Conservation (phyloP, 2,888 invertebrate species). For the Melikaiella ostensackeni region DNA sequence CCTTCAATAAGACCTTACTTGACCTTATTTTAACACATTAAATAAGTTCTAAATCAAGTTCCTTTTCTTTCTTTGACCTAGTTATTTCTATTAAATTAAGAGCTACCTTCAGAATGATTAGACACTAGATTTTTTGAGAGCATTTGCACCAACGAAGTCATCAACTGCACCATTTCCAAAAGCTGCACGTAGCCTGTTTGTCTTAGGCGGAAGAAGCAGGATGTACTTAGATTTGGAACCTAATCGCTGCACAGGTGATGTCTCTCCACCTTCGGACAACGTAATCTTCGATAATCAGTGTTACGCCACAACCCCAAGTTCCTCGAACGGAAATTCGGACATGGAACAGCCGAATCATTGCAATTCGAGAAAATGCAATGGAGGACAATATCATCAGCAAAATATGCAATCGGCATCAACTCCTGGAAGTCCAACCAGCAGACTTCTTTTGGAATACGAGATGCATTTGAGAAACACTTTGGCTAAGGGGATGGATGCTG, state of each 20-base stretch:
- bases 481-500: slow-evolving; percentile 96
- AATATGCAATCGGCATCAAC: slow-evolving; percentile 78
- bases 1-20: too few species aligned
- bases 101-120: not conserved
- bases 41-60: too few species aligned
- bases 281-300: slow-evolving; percentile 97
- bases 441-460: slow-evolving; percentile 93
- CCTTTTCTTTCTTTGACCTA: not conserved
- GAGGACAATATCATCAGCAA: slow-evolving; percentile 78
- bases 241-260: slow-evolving; percentile 79
- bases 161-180: slow-evolving; percentile 55
- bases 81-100: not conserved
- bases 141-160: slow-evolving; percentile 31
- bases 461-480: slow-evolving; percentile 95
- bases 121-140: not conserved
- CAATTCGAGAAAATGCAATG: slow-evolving; percentile 76
- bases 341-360: slow-evolving; percentile 85
- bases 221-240: slow-evolving; percentile 83
- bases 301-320: slow-evolving; percentile 96
- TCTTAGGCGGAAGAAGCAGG: slow-evolving; percentile 75
- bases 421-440: slow-evolving; percentile 90
- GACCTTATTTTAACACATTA: too few species aligned
- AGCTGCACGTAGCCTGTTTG: slow-evolving; percentile 73
- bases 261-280: slow-evolving; percentile 94
- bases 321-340: slow-evolving; percentile 94